Evolutionary conservation across 1,140 invertebrate species (phyloP).

Genomic region (Danaus melanippus): DNA sequence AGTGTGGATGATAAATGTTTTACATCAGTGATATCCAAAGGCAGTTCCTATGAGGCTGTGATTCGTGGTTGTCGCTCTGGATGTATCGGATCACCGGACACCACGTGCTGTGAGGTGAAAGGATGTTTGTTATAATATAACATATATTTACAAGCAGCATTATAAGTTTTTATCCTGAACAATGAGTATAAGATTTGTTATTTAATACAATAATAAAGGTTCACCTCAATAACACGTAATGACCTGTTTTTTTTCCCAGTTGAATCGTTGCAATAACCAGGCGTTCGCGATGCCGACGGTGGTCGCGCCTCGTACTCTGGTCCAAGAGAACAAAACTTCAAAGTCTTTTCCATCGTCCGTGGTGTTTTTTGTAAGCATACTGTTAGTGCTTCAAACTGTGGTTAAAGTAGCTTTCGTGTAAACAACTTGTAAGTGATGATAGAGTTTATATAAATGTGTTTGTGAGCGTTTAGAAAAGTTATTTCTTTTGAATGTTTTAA

Average conservation of each 20-base stretch:
- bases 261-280: constrained; percentile 60
- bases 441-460: background rate
- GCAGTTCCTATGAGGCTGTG: constrained; percentile 37
- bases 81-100: constrained; percentile 45
- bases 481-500: too few species aligned
- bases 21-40: constrained; percentile 47
- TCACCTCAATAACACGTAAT: background rate
- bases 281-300: constrained; percentile 40
- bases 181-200: too few species aligned
- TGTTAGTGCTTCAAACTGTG: constrained; percentile 52
- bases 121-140: too few species aligned
- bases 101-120: constrained; percentile 52
- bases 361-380: constrained; percentile 52
- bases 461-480: too few species aligned
- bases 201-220: too few species aligned
- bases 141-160: too few species aligned
- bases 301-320: constrained; percentile 24
- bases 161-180: too few species aligned
- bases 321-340: constrained; percentile 24
- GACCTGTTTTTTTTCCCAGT: constrained; percentile 29
- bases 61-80: constrained; percentile 48
- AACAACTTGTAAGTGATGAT: constrained; percentile 10
- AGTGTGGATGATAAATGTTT: constrained; percentile 54
- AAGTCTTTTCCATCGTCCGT: constrained; percentile 41
- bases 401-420: constrained; percentile 52